A percentile compares a stretch with the other conserved stretches of the same genome.
Conservation (phyloP, 92 coral and sea anemone genomes). For the Diadumene lineata region DNA sequence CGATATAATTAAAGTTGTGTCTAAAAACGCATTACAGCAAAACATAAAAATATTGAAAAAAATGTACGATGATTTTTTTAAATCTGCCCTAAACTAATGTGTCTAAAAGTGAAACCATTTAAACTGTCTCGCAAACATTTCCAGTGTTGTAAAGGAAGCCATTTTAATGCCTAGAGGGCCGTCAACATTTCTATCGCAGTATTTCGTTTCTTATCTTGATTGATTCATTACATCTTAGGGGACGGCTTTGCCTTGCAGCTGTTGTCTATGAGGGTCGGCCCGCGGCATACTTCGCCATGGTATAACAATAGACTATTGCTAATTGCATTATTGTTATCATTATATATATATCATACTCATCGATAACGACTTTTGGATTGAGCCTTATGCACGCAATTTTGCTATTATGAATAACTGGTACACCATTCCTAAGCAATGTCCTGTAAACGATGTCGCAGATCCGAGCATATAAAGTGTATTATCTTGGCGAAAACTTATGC, state of each 20-base stretch:
- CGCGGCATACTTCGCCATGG: background rate
- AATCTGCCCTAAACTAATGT: background rate
- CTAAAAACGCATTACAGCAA: too few relatives aligned
- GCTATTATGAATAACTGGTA: background rate
- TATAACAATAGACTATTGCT: background rate
- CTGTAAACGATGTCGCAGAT: too few relatives aligned
- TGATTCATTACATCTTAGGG: background rate
- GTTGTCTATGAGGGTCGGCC: background rate
- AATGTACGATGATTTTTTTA: too few relatives aligned
- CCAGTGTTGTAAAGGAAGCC: background rate
- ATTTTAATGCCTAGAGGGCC: background rate
- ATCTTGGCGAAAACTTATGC: too few relatives aligned
- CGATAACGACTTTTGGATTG: background rate
- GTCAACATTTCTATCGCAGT: too few relatives aligned
- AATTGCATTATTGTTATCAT: background rate
- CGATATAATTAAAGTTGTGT: too few relatives aligned
- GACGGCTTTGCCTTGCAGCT: background rate
- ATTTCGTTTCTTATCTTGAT: background rate
- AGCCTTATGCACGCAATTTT: background rate
- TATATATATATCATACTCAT: background rate
- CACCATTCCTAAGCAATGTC: background rate
- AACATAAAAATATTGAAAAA: too few relatives aligned
- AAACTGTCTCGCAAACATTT: background rate
- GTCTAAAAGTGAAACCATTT: constrained; percentile 1
- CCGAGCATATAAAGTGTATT: too few relatives aligned